These are phyloP conservation scores for Leptogaster cylindrica DNA, from an alignment of 2,888 invertebrate species.

Conservation along the genomic window DNA sequence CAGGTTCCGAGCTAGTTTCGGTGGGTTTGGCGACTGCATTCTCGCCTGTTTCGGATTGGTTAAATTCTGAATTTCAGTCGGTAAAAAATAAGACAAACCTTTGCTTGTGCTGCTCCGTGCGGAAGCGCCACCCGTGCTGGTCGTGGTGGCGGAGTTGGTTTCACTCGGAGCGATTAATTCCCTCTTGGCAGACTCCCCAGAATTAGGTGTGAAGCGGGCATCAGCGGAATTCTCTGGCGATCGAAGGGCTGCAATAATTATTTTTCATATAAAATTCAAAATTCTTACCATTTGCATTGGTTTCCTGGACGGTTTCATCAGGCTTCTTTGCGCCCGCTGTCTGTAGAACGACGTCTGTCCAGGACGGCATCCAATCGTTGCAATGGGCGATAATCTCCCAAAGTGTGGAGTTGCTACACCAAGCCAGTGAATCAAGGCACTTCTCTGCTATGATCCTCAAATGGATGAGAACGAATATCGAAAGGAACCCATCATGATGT, in stretches of 20 bases:
- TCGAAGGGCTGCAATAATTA: constrained; percentile 56
- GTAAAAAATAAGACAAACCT: no score
- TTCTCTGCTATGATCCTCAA: constrained; percentile 93
- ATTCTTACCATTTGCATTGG: constrained; percentile 44
- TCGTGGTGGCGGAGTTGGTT: no score
- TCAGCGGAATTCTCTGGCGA: constrained; percentile 67
- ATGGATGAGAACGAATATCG: constrained; percentile 92
- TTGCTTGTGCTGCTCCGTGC: no score
- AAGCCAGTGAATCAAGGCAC: constrained; percentile 88
- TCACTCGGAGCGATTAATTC: no score
- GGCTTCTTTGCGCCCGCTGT: constrained; percentile 5
- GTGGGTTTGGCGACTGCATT: background rate
- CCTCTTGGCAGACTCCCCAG: constrained; percentile 52
- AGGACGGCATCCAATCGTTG: constrained; percentile 73
- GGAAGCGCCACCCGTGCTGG: no score
- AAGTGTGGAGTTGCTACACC: constrained; percentile 84
- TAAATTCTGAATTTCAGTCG: no score
- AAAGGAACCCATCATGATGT: constrained; percentile 83
- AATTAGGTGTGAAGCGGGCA: constrained; percentile 65
- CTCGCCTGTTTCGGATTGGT: background rate
- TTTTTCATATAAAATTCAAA: constrained; percentile 14
- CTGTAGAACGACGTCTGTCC: constrained; percentile 69
- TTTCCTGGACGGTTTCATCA: constrained; percentile 41
- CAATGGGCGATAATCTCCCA: constrained; percentile 78
- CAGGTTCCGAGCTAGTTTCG: background rate